Evolutionary conservation across 2,797 vertebrate genomes (phyloP), one percentile per base, ranked within the genome.

Genomic region (Danio aesculapii): DNA sequence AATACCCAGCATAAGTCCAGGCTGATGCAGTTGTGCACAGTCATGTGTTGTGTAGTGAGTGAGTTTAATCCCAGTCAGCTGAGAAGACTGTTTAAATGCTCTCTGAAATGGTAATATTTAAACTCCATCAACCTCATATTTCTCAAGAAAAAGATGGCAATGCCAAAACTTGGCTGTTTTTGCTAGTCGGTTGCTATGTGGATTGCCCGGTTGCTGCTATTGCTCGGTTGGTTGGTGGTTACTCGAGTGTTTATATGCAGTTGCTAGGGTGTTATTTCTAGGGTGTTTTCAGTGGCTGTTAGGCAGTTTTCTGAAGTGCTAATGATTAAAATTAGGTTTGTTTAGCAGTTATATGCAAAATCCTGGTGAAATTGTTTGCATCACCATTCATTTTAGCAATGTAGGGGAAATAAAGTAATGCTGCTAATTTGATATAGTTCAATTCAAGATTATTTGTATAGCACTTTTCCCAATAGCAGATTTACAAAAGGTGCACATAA

Each of bases 41-140:
- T 84, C 83, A 82, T 80, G 86, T 78, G 80, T 64, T 77, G 30
- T 13, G 39, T 46, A 67, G 80, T 6, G 46, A 78, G 73, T 70
- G 67, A 62, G 59, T 63, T 66, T 92, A 89, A 90, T 92, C 87
- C 84, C 84, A 79, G 77, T 92, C 89, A 91, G 86, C 84, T 89
- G 89, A 90, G 77, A 30, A 84, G 78, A 80, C 58, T 83, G 72
- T 53, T 59, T 77, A 71, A 82, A 81, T 71, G 74, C 79, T 82
- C 72, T 13, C 11, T 21, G 10, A 39, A 81, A 63, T 16, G 77
- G 43, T 59, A 52, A 30, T 30, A 30, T 30, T 30, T 30, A 30
- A 30, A 0, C 57, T 9, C 5, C 2, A 6, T 59, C 59, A 16
- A 17, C 30, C n/a, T 30, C 62, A 63, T n/a, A 30, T 57, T 52